These are phyloP conservation scores for Chrysemys picta DNA, from an alignment of 2,113 vertebrate genomes.

Conservation along the genomic window DNA sequence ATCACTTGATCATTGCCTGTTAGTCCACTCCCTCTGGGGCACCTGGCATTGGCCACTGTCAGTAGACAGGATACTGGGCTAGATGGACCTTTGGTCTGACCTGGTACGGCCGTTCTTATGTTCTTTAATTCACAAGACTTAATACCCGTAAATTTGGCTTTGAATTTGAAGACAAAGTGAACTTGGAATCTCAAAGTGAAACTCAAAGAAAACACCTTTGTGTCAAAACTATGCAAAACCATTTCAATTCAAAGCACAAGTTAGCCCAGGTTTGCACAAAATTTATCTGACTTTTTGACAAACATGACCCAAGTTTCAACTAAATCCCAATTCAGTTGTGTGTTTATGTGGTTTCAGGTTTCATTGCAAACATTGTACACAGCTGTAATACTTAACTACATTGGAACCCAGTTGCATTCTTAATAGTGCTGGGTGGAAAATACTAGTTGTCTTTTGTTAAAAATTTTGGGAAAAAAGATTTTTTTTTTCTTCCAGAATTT, in stretches of 20 bases:
- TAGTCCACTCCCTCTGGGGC: too few species aligned
- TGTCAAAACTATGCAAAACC: constrained; percentile 48
- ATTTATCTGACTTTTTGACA: constrained; percentile 64
- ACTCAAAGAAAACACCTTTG: constrained; percentile 46
- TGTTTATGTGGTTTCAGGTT: neutral
- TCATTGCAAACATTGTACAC: neutral
- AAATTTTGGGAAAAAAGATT: neutral
- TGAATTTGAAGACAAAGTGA: constrained; percentile 41
- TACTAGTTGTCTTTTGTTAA: neutral
- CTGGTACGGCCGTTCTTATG: too few species aligned
- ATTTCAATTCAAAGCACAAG: constrained; percentile 41
- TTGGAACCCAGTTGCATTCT: neutral
- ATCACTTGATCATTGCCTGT: too few species aligned
- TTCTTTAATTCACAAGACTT: constrained; percentile 32
- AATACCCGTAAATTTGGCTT: constrained; percentile 58
- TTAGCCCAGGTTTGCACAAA: constrained; percentile 40
- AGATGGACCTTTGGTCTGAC: too few species aligned
- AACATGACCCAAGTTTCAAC: constrained; percentile 40
- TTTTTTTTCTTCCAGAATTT: neutral
- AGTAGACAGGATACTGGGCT: too few species aligned
- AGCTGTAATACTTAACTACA: neutral
- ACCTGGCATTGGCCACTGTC: too few species aligned
- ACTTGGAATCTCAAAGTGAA: constrained; percentile 29
- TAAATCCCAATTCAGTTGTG: constrained; percentile 3
- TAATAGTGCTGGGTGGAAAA: neutral